These are phyloP conservation scores for Lucilia cuprina DNA, from an alignment of 1,140 invertebrate genomes.

Conservation along the genomic window DNA sequence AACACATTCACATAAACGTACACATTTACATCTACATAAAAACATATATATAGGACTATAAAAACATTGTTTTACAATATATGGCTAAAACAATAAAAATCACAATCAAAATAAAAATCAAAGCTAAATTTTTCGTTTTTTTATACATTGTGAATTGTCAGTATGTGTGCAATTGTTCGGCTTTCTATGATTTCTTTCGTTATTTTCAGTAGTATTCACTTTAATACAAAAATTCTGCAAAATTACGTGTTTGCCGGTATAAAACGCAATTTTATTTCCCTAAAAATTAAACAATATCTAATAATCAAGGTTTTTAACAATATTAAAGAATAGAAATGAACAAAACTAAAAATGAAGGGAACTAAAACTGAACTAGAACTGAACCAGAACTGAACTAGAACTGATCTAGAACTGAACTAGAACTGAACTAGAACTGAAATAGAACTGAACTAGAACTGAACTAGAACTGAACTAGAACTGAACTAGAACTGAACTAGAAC, in stretches of 20 bases:
- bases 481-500: too few species aligned
- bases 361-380: too few species aligned
- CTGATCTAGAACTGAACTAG: too few species aligned
- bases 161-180: background rate
- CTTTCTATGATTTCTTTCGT: background rate
- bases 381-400: too few species aligned
- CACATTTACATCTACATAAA: background rate
- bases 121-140: conserved; percentile 10
- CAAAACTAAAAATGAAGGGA: too few species aligned
- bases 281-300: too few species aligned
- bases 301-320: too few species aligned
- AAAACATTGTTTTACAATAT: conserved; percentile 22
- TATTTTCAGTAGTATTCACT: background rate
- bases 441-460: too few species aligned
- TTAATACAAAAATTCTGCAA: background rate
- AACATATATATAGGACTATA: background rate
- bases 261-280: background rate
- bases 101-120: conserved; percentile 35
- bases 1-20: background rate
- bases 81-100: conserved; percentile 34
- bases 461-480: too few species aligned
- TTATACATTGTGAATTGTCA: background rate
- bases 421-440: too few species aligned
- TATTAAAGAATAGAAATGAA: too few species aligned
- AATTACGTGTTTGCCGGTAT: background rate